These are phyloP conservation scores for Diorhabda sublineata DNA, from an alignment of 1,140 invertebrate species.

Conservation along the genomic window DNA sequence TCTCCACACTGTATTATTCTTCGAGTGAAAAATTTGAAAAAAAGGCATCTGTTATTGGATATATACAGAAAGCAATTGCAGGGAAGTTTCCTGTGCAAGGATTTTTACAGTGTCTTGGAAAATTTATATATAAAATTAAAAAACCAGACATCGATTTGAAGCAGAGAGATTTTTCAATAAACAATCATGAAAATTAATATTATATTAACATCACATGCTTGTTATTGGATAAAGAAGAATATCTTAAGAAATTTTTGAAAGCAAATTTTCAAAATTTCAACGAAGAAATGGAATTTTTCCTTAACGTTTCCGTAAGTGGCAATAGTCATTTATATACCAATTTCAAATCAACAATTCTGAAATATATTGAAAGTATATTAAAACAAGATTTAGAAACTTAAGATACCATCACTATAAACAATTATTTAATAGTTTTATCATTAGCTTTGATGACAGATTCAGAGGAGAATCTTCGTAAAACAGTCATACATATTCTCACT, in stretches of 20 bases:
- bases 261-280: constrained; percentile 7
- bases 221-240: constrained; percentile 4
- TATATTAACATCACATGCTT: constrained; percentile 3
- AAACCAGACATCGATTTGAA: constrained; percentile 12
- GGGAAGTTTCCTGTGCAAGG: constrained; percentile 31
- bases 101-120: constrained; percentile 34
- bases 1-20: constrained; percentile 35
- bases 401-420: constrained; percentile 4
- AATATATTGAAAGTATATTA: constrained; percentile 5
- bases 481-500: constrained; percentile 42
- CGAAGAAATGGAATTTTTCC: constrained; percentile 29
- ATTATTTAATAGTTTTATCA: constrained; percentile 46
- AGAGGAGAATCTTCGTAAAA: constrained; percentile 47
- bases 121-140: constrained; percentile 28
- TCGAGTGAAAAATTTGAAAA: constrained; percentile 7
- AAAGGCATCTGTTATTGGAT: no score
- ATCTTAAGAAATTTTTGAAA: constrained; percentile 11
- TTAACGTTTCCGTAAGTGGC: constrained; percentile 29
- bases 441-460: constrained; percentile 51
- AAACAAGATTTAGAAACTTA: not conserved
- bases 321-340: constrained; percentile 1
- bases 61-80: no score
- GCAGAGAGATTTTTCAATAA: constrained; percentile 21
- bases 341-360: constrained; percentile 15
- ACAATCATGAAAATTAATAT: not conserved